Conservation (phyloP, 2,113 vertebrate species). For the Hippocampus guttulatus region DNA sequence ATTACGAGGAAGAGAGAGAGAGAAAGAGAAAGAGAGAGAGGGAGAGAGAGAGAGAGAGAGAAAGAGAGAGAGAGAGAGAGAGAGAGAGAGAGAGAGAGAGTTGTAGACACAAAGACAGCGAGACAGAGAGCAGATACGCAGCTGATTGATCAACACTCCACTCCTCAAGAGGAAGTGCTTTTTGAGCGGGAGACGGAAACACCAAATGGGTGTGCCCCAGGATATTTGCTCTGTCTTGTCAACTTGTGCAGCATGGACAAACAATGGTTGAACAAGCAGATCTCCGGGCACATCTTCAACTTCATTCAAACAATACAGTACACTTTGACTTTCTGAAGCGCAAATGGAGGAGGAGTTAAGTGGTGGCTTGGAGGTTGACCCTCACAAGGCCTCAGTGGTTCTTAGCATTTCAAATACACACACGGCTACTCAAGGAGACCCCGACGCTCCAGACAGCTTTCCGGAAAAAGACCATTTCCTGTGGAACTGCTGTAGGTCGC, state of each 20-base stretch:
- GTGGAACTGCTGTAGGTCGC: constrained; percentile 50
- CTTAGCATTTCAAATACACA: constrained; percentile 22
- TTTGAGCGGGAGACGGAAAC: constrained; percentile 32
- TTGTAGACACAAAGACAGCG: background rate
- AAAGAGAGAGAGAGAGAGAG: background rate
- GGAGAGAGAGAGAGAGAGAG: background rate
- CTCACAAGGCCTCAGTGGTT: constrained; percentile 9
- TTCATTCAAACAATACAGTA: background rate
- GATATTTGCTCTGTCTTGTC: constrained; percentile 1
- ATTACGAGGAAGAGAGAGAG: background rate
- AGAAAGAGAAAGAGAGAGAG: background rate
- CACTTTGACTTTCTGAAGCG: background rate
- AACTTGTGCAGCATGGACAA: constrained; percentile 27
- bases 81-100: background rate
- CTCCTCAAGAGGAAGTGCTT: constrained; percentile 17
- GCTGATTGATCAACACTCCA: background rate
- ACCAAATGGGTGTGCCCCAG: background rate
- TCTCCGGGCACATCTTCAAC: constrained; percentile 4
- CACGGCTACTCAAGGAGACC: constrained; percentile 40
- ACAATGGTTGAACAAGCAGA: constrained; percentile 10
- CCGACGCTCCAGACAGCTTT: constrained; percentile 47
- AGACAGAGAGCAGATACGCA: background rate
- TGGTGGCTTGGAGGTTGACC: background rate
- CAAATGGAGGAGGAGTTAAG: background rate
- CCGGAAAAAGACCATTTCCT: constrained; percentile 60